Base-by-base conservation (phyloP, 2,888 invertebrate species). In the Andrena chrysosceles region DNA sequence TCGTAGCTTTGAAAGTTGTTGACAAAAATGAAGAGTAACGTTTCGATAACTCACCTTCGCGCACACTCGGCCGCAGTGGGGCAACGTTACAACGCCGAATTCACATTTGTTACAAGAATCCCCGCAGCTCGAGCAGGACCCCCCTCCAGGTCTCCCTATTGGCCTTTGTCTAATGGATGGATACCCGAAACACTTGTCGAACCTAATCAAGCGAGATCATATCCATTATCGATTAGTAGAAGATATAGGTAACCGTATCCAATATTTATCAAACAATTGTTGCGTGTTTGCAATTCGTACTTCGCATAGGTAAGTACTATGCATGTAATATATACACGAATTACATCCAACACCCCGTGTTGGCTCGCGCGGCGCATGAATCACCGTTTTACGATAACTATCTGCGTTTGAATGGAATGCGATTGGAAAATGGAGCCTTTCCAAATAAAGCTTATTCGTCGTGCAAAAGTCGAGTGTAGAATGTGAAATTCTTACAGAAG, bases 41-140 rank as follows among this genome's bases (percentile, higher is more conserved):
- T 8, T 2, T 8, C 33, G 33, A 8, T 33, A 0, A 81, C 83
- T 84, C 23, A 79, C 89, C 78, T 73, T 82, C 63, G 89, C 90
- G 77, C 93, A 93, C 71, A 91, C 89, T 60, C 60, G 74, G 23
- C 90, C 90, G 74, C 93, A 93, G 26, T 77, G 64, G 2, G 76
- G 63, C 16, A 92, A 90, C 31, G 82, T 84, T 2, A 77, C 81
- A 8, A 81, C 73, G 42, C 93, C 93, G 70, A 87, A 92, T 42
- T 85, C 70, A 69, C 93, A 93, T 67, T 87, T 78, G 35, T 90
- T 81, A 73, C 93, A 93, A 1, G 86, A 70, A 20, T 87, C 80
- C 20, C 87, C 91, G 79, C 93, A 93, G 26, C 88, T 88, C 29
- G 79, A 77, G 81, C 93, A 91, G 31, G 83, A 62, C 13, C 42